Conservation (phyloP, 2,797 vertebrate genomes). For the Lemur catta region DNA sequence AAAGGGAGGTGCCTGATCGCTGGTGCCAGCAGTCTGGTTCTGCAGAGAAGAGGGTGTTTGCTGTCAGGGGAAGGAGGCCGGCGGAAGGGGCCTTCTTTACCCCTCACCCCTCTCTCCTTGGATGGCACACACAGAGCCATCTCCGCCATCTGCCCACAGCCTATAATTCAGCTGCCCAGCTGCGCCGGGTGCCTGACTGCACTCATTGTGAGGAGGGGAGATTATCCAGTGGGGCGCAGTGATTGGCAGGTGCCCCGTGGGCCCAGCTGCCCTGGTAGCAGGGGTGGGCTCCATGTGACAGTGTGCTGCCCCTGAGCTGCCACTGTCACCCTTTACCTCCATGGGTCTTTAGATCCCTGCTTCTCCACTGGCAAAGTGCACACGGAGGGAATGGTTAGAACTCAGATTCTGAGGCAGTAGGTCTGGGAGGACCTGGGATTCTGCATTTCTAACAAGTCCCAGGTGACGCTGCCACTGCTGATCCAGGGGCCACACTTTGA, state of each 20-base stretch:
- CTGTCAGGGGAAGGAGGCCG: constrained; percentile 2
- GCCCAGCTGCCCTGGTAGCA: constrained; percentile 58
- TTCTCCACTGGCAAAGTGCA: not conserved
- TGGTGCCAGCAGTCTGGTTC: not conserved
- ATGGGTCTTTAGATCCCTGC: not conserved
- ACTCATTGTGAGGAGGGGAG: constrained; percentile 52
- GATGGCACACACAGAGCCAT: constrained; percentile 39
- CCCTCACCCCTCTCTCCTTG: constrained; percentile 36
- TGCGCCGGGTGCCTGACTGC: constrained; percentile 55
- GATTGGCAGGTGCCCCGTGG: constrained; percentile 61
- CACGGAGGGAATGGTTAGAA: not conserved
- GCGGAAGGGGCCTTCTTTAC: not conserved
- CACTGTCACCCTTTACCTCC: not conserved
- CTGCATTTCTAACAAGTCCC: not conserved
- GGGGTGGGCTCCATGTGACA: not conserved
- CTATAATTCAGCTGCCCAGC: constrained; percentile 72
- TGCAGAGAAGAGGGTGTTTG: not conserved
- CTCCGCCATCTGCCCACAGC: constrained; percentile 68
- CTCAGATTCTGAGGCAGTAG: not conserved
- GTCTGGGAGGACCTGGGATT: not conserved
- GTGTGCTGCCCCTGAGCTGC: not conserved
- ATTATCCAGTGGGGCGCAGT: not conserved
- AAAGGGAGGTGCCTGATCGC: not conserved
- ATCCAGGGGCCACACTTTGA: not conserved
- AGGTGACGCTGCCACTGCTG: not conserved